These are phyloP conservation scores for Stegastes partitus DNA, from an alignment of 2,113 vertebrate genomes.

Conservation along the genomic window DNA sequence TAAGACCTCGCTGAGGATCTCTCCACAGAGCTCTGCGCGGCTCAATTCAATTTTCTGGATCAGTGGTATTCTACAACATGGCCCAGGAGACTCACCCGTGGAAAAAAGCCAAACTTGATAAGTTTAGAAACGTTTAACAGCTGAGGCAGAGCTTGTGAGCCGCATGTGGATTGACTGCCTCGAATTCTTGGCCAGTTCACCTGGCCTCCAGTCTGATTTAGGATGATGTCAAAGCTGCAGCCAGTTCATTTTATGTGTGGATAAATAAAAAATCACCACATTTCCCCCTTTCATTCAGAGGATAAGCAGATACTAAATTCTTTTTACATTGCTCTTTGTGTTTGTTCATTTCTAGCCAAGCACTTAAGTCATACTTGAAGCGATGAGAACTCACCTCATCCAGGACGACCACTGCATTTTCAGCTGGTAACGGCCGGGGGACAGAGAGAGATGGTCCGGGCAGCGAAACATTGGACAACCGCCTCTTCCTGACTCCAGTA, in stretches of 20 bases:
- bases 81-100: conserved; percentile 39
- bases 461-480: conserved; percentile 94
- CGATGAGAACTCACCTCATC: conserved; percentile 89
- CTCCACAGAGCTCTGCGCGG: conserved; percentile 29
- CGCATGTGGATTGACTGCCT: conserved; percentile 17
- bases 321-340: neutral
- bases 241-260: conserved; percentile 3
- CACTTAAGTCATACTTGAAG: neutral
- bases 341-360: neutral
- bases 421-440: conserved; percentile 88
- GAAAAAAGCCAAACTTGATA: conserved; percentile 55
- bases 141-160: conserved; percentile 26
- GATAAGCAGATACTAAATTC: neutral
- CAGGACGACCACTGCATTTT: conserved; percentile 84
- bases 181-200: conserved; percentile 32
- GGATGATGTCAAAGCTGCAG: conserved; percentile 17
- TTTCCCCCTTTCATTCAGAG: conserved; percentile 5
- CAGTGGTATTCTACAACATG: conserved; percentile 58
- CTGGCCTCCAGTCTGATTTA: conserved; percentile 36
- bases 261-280: conserved; percentile 14
- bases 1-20: conserved; percentile 54
- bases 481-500: conserved; percentile 93
- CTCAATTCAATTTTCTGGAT: conserved; percentile 69
- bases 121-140: conserved; percentile 61
- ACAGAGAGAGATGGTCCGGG: conserved; percentile 92